phyloP scores from a whole-genome alignment of 2,113 vertebrate genomes.

The Brachyhypopomus gauderio region DNA sequence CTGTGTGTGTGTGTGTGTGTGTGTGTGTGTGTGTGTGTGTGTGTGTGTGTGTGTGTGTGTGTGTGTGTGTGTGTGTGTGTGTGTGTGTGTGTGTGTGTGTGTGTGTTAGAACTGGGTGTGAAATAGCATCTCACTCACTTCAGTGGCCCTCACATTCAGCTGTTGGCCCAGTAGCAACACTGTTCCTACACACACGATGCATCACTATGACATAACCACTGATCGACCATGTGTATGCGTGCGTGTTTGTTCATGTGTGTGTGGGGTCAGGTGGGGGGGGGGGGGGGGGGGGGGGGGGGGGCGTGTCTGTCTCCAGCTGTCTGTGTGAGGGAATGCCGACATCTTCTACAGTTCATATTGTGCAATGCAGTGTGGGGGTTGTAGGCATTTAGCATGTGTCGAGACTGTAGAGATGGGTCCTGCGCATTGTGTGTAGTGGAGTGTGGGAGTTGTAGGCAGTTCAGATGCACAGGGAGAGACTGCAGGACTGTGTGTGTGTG shows the following conservation, averaged over 20 bases:
- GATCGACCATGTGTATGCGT: too few species aligned
- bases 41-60: slow-evolving; percentile 36
- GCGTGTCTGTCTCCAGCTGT: not conserved
- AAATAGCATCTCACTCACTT: not conserved
- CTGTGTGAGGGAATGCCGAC: not conserved
- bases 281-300: too few species aligned
- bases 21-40: not conserved
- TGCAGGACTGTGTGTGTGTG: not conserved
- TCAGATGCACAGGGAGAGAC: slow-evolving; percentile 36
- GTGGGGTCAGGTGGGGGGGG: too few species aligned
- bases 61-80: slow-evolving; percentile 34
- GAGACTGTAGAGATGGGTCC: not conserved
- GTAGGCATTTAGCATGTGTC: not conserved
- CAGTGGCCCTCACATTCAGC: not conserved
- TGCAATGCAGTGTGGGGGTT: not conserved
- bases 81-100: slow-evolving; percentile 18
- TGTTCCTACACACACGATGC: too few species aligned
- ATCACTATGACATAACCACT: too few species aligned
- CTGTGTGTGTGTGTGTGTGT: slow-evolving; percentile 21
- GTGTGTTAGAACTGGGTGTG: not conserved
- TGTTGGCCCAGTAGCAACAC: too few species aligned
- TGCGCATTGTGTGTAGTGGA: slow-evolving; percentile 54
- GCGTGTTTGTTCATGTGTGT: too few species aligned
- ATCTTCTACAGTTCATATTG: slow-evolving; percentile 63
- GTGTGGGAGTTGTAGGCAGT: slow-evolving; percentile 59